Percentiles rank a stretch among this genome's conserved stretches.
Evolutionary conservation across 2,888 invertebrate species (phyloP).

Genomic region (Cerastoderma edule): DNA sequence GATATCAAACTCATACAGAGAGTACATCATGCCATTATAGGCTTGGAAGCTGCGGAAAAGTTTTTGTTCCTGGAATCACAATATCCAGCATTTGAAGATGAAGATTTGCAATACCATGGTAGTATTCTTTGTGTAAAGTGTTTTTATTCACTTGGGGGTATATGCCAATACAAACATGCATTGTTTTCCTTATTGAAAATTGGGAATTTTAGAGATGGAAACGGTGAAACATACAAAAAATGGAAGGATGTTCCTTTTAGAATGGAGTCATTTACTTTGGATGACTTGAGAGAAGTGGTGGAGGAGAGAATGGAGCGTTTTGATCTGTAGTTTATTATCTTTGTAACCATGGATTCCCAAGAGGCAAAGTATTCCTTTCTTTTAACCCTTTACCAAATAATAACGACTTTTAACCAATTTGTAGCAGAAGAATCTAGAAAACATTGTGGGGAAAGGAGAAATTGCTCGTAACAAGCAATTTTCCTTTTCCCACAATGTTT

Average conservation of each 20-base stretch:
- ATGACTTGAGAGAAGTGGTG: conserved; percentile 37
- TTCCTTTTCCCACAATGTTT: no score
- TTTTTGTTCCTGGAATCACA: conserved; percentile 18
- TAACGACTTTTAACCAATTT: no score
- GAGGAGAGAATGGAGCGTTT: conserved; percentile 10
- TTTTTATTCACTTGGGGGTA: conserved; percentile 48
- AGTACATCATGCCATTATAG: conserved; percentile 67
- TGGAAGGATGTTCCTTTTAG: conserved; percentile 61
- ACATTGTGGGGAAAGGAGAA: no score
- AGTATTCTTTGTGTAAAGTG: conserved; percentile 52
- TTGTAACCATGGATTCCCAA: no score
- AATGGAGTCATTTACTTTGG: conserved; percentile 43
- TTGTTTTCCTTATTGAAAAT: conserved; percentile 58
- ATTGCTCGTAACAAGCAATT: no score
- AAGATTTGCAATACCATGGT: conserved; percentile 41
- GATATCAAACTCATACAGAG: conserved; percentile 68
- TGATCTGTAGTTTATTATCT: no score
- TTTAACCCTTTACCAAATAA: no score
- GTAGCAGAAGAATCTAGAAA: no score
- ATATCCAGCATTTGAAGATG: conserved; percentile 31
- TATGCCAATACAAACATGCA: conserved; percentile 38
- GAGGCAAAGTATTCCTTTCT: no score
- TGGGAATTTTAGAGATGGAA: conserved; percentile 42
- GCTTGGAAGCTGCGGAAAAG: conserved; percentile 46
- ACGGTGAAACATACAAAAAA: conserved; percentile 47